These are phyloP conservation scores for Plebejus melissa DNA, from an alignment of 2,888 invertebrate genomes.

Conservation along the genomic window DNA sequence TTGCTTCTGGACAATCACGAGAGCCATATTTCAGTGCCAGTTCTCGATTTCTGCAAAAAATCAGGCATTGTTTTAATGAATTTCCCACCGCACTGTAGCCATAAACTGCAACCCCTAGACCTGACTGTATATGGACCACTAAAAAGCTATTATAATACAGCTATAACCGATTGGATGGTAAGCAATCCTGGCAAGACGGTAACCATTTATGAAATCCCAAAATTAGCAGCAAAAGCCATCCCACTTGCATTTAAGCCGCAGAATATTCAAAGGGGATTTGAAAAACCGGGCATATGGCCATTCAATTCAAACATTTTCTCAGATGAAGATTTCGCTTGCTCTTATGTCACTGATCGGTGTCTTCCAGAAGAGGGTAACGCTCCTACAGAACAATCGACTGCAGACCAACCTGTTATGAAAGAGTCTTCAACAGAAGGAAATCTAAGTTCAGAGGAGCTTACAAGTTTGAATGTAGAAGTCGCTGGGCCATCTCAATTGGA, in stretches of 20 bases:
- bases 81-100: slow-evolving; percentile 35
- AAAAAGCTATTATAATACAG: slow-evolving; percentile 33
- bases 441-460: slow-evolving; percentile 6
- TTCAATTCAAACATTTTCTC: slow-evolving; percentile 38
- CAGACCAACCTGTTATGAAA: slow-evolving; percentile 14
- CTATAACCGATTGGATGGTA: slow-evolving; percentile 34
- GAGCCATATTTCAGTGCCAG: slow-evolving; percentile 34
- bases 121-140: slow-evolving; percentile 34
- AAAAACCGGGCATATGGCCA: slow-evolving; percentile 39
- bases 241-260: slow-evolving; percentile 36
- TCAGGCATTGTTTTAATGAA: slow-evolving; percentile 33
- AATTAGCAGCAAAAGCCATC: slow-evolving; percentile 35
- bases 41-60: slow-evolving; percentile 31
- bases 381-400: slow-evolving; percentile 20
- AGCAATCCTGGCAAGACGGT: slow-evolving; percentile 36
- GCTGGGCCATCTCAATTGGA: slow-evolving; percentile 10
- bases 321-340: slow-evolving; percentile 37
- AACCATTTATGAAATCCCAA: slow-evolving; percentile 38
- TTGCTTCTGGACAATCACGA: slow-evolving; percentile 30
- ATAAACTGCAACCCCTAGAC: slow-evolving; percentile 33
- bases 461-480: slow-evolving; percentile 20
- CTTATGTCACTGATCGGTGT: slow-evolving; percentile 37
- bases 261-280: slow-evolving; percentile 39
- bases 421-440: slow-evolving; percentile 19
- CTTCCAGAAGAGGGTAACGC: slow-evolving; percentile 5